Evolutionary conservation across 2,888 invertebrate species (phyloP).

Genomic region (Eudasyphora cyanicolor): DNA sequence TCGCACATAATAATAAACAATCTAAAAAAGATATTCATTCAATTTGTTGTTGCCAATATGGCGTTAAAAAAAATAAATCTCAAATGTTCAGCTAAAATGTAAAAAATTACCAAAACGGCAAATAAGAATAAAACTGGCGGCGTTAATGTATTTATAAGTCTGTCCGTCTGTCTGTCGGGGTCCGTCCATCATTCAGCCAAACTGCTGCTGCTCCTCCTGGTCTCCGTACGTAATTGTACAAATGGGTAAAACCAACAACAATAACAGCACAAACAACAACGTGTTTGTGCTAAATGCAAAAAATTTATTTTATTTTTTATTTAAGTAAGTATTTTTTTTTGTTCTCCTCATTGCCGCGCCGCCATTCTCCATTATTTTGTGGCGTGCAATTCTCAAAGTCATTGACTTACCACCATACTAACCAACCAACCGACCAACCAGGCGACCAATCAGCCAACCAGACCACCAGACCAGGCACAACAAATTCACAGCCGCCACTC

Average conservation of each 20-base stretch:
- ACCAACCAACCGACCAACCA: not conserved
- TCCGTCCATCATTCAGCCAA: slow-evolving; percentile 48
- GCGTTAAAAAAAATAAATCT: slow-evolving; percentile 51
- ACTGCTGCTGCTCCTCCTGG: too few relatives aligned
- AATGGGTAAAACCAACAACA: slow-evolving; percentile 5
- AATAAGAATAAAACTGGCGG: slow-evolving; percentile 40
- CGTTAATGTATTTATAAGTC: slow-evolving; percentile 61
- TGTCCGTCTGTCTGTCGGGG: slow-evolving; percentile 20
- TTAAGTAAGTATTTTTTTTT: slow-evolving; percentile 41
- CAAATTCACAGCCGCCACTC: slow-evolving; percentile 37
- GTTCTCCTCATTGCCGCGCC: slow-evolving; percentile 7
- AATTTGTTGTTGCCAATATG: slow-evolving; percentile 59
- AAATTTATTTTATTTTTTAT: slow-evolving; percentile 36
- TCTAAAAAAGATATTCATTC: slow-evolving; percentile 25
- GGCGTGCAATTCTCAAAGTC: slow-evolving; percentile 66
- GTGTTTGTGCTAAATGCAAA: slow-evolving; percentile 30
- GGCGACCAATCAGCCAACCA: not conserved
- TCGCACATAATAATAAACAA: slow-evolving; percentile 1
- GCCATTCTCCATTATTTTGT: slow-evolving; percentile 37
- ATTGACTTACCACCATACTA: slow-evolving; percentile 48
- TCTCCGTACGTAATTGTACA: slow-evolving; percentile 31
- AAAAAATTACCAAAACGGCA: slow-evolving; percentile 31
- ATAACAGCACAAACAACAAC: slow-evolving; percentile 33
- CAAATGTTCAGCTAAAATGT: not conserved
- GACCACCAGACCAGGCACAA: too few relatives aligned